Evolutionary conservation across 30 jellyfish, hydroid and myxozoan genomes (phyloP), one percentile per base, ranked within the genome.

Genomic region (Aurelia aurita): DNA sequence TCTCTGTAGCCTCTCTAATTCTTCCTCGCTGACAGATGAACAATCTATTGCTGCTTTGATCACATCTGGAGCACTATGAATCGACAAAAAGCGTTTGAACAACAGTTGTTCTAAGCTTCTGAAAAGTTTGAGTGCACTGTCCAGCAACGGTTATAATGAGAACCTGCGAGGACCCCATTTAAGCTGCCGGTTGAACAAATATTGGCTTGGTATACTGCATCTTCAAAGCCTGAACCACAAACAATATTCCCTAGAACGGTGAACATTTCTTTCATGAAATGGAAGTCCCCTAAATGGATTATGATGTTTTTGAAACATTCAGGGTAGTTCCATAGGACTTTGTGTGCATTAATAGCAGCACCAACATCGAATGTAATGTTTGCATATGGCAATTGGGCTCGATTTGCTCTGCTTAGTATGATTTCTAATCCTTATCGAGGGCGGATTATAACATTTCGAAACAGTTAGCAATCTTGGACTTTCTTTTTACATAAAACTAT

Each of bases 201-300:
- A 31, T 39, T 44, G 21, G 92, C 69, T 39, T 82, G 92, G 51
- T 14, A 68, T 6, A 82, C 89, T n/a, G 53, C 51, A 55, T 67
- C 92, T 49, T 82, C 80, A 39, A 82, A 82, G 57, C 92, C 87
- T 5, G 92, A 60, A 54, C 89, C 72, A 25, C 79, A 9, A 27
- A 67, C 75, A 20, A 67, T n/a, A 19, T 65, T 69, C 12, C 89
- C 75, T 16, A 82, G 77, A 47, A 82, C 90, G n/a, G 86, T 25
- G 47, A 85, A 85, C 22, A 74, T 61, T 51, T 85, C 93, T 54
- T 85, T 85, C 95, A 85, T 85, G 67, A 85, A 75, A 75, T 85
- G 93, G 47, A 83, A 83, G 65, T 83, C 93, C 26, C 93, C 84
- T 16, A 54, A 58, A 57, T 83, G 87, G 63, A 85, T 72, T 20